Evolutionary conservation across 2,888 invertebrate genomes (phyloP).

Genomic region (Nematopogon swammerdamellus): DNA sequence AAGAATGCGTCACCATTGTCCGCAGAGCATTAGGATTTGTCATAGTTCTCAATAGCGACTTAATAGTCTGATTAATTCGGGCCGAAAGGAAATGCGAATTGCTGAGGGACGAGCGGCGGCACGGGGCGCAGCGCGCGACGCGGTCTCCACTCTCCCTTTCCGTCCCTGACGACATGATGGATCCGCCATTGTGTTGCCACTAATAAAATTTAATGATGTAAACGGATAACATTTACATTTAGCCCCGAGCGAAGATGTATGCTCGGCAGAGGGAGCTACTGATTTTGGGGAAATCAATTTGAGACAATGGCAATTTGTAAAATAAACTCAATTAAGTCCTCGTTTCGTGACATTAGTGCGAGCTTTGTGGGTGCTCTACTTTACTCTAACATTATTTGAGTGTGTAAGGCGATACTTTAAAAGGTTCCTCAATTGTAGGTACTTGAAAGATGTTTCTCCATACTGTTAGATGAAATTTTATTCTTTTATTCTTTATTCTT

Average conservation of each 20-base stretch:
- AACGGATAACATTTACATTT: slow-evolving; percentile 45
- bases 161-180: slow-evolving; percentile 28
- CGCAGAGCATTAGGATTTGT: slow-evolving; percentile 40
- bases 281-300: slow-evolving; percentile 42
- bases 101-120: slow-evolving; percentile 37
- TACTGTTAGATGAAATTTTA: too few relatives aligned
- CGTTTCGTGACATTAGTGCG: slow-evolving; percentile 6
- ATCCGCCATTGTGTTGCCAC: slow-evolving; percentile 40
- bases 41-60: slow-evolving; percentile 44
- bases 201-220: slow-evolving; percentile 57
- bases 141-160: too few relatives aligned
- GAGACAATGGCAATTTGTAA: slow-evolving; percentile 33
- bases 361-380: slow-evolving; percentile 13
- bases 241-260: background rate
- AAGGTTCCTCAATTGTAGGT: background rate
- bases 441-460: too few relatives aligned
- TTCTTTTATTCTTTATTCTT: too few relatives aligned
- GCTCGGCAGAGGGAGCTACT: slow-evolving; percentile 18
- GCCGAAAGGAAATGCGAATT: slow-evolving; percentile 49
- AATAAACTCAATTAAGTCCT: slow-evolving; percentile 22
- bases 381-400: slow-evolving; percentile 10
- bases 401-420: background rate
- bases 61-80: slow-evolving; percentile 53
- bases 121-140: too few relatives aligned
- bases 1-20: slow-evolving; percentile 31